Evolutionary conservation across 92 coral and sea anemone genomes (phyloP).

Genomic region (Montipora capitata): DNA sequence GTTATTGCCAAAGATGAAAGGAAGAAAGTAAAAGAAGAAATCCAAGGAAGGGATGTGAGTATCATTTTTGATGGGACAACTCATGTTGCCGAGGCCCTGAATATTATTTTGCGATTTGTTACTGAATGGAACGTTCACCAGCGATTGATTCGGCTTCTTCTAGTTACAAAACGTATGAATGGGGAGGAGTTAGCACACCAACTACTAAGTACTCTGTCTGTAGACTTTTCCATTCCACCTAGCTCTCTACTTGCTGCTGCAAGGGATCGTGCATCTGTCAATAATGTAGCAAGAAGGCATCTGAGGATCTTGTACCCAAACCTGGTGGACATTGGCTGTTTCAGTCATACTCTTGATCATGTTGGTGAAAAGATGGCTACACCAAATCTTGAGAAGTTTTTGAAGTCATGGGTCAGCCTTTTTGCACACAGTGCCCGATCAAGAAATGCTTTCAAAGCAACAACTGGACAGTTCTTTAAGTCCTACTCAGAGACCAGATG

Average conservation of each 20-base stretch:
- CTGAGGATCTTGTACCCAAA: constrained; percentile 47
- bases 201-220: constrained; percentile 58
- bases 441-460: constrained; percentile 56
- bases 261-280: constrained; percentile 72
- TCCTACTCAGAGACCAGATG: constrained; percentile 71
- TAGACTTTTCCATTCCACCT: constrained; percentile 63
- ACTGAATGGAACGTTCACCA: constrained; percentile 53
- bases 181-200: constrained; percentile 59
- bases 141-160: constrained; percentile 64
- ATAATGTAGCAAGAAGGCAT: constrained; percentile 56
- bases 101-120: constrained; percentile 60
- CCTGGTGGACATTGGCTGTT: constrained; percentile 41
- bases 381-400: constrained; percentile 64
- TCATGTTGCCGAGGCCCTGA: constrained; percentile 52
- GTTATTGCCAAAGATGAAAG: constrained; percentile 49
- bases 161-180: constrained; percentile 53
- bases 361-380: constrained; percentile 70
- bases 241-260: constrained; percentile 53
- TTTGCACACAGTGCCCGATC: too few relatives aligned
- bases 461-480: constrained; percentile 45
- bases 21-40: constrained; percentile 65
- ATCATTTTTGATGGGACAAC: constrained; percentile 51
- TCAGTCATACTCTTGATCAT: constrained; percentile 67
- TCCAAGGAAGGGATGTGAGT: constrained; percentile 54
- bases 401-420: constrained; percentile 39